A percentile compares a stretch with the other conserved stretches of the same genome.
These are phyloP conservation scores for Caenorhabditis sp. DNA, from an alignment of 2,888 invertebrate genomes.

Conservation along the genomic window DNA sequence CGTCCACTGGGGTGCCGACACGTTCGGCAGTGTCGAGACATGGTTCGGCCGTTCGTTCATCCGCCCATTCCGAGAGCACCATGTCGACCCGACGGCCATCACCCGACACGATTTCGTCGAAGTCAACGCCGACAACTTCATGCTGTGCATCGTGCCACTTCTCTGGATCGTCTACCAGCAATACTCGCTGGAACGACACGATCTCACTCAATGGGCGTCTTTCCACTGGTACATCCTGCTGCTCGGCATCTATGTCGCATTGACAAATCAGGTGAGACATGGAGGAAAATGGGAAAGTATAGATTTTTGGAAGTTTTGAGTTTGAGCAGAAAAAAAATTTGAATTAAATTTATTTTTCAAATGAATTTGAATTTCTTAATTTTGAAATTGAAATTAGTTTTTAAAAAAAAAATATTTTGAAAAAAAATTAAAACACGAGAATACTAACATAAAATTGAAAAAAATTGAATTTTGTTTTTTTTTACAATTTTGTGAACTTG, in stretches of 20 bases:
- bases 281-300: too few species aligned
- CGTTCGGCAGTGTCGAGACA: constrained; percentile 92
- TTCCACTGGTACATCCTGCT: constrained; percentile 95
- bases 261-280: constrained; percentile 96
- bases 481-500: too few species aligned
- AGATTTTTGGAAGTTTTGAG: too few species aligned
- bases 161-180: constrained; percentile 92
- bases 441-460: too few species aligned
- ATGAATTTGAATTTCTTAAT: too few species aligned
- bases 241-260: constrained; percentile 94
- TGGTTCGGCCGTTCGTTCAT: constrained; percentile 90
- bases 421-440: too few species aligned
- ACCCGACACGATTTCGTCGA: constrained; percentile 98
- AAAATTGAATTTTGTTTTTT: too few species aligned
- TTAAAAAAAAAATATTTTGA: too few species aligned
- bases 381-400: too few species aligned
- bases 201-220: constrained; percentile 90
- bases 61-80: constrained; percentile 98
- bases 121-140: constrained; percentile 96
- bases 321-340: too few species aligned
- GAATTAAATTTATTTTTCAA: too few species aligned
- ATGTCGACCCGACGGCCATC: constrained; percentile 98
- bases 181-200: constrained; percentile 83
- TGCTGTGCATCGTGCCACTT: constrained; percentile 92
- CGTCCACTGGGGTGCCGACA: constrained; percentile 98